Percentiles rank a stretch among this genome's conserved stretches.
These are phyloP conservation scores for Sclerodermus sp. DNA, from an alignment of 2,888 invertebrate genomes.

Conservation along the genomic window DNA sequence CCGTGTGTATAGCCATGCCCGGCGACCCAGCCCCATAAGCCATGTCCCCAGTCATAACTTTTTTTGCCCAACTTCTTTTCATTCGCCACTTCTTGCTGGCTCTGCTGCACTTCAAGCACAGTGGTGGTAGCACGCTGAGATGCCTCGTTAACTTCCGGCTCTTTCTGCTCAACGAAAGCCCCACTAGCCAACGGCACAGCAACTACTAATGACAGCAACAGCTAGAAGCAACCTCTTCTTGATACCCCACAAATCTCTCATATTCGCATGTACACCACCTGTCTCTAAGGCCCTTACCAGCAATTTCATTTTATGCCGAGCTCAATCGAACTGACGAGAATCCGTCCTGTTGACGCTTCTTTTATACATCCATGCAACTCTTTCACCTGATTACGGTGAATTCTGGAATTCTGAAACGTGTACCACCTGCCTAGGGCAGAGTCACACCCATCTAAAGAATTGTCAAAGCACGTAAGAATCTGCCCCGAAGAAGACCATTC, in stretches of 20 bases:
- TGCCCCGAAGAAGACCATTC: conserved; percentile 8
- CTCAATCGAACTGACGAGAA: conserved; percentile 31
- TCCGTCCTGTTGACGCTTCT: conserved; percentile 29
- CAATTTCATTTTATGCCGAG: conserved; percentile 37
- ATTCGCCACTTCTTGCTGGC: conserved; percentile 13
- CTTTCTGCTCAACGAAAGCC: conserved; percentile 18
- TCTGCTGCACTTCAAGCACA: conserved; percentile 18
- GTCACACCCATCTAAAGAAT: conserved; percentile 35
- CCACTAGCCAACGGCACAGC: conserved; percentile 27
- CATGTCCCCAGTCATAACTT: conserved; percentile 32
- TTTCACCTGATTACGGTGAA: conserved; percentile 33
- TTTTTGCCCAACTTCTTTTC: conserved; percentile 39
- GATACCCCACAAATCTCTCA: neutral
- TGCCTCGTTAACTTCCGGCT: conserved; percentile 17
- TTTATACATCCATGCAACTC: conserved; percentile 39
- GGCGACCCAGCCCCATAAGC: conserved; percentile 18
- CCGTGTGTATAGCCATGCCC: conserved; percentile 25
- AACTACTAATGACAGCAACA: conserved; percentile 30
- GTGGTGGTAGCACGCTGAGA: conserved; percentile 17
- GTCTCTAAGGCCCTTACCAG: conserved; percentile 42
- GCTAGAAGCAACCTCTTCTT: conserved; percentile 22
- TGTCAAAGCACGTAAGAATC: conserved; percentile 29
- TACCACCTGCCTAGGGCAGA: conserved; percentile 24
- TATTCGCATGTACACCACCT: too few species aligned
- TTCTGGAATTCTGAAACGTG: conserved; percentile 32